Percentiles rank a stretch among this genome's conserved stretches.
Evolutionary conservation across 2,113 vertebrate genomes (phyloP).

Genomic region (Argyrosomus japonicus): DNA sequence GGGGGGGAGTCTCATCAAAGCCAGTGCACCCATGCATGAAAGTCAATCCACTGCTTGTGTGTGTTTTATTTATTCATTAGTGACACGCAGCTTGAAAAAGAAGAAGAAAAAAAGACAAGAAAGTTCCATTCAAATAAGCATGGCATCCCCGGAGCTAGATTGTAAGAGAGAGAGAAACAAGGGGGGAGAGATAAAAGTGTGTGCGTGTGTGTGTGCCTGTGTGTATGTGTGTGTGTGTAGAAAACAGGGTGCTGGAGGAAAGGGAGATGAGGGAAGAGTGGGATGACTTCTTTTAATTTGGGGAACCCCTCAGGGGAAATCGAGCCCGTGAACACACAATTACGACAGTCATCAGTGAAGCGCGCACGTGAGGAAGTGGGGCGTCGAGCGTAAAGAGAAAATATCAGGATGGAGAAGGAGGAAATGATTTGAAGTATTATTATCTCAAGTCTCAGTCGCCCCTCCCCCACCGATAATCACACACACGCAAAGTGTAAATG

Average conservation of each 20-base stretch:
- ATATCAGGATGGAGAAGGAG: conserved; percentile 69
- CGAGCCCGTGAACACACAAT: conserved; percentile 80
- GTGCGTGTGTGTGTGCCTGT: conserved; percentile 17
- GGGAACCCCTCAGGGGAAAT: conserved; percentile 83
- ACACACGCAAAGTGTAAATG: conserved; percentile 2
- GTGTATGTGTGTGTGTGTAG: conserved; percentile 28
- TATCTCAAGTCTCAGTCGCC: conserved; percentile 55
- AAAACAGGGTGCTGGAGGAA: conserved; percentile 66
- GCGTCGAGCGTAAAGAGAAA: conserved; percentile 67
- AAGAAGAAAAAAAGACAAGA: conserved; percentile 74
- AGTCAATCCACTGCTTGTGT: conserved; percentile 83
- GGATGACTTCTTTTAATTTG: conserved; percentile 86
- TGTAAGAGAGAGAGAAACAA: conserved; percentile 58
- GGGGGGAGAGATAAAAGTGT: conserved; percentile 25
- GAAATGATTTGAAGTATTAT: conserved; percentile 77
- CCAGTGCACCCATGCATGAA: conserved; percentile 80
- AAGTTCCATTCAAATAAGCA: conserved; percentile 85
- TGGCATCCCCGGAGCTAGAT: conserved; percentile 77
- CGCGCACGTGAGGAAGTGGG: conserved; percentile 69
- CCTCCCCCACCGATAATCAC: conserved; percentile 56
- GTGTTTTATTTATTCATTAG: conserved; percentile 88
- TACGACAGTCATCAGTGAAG: conserved; percentile 84
- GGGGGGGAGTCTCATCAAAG: conserved; percentile 77
- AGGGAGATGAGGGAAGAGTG: conserved; percentile 79
- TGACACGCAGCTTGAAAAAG: conserved; percentile 80